Percentiles rank a stretch among this genome's conserved stretches.
phyloP scores from a whole-genome alignment of 2,888 invertebrate genomes.

The Drosophila paucipuncta region DNA sequence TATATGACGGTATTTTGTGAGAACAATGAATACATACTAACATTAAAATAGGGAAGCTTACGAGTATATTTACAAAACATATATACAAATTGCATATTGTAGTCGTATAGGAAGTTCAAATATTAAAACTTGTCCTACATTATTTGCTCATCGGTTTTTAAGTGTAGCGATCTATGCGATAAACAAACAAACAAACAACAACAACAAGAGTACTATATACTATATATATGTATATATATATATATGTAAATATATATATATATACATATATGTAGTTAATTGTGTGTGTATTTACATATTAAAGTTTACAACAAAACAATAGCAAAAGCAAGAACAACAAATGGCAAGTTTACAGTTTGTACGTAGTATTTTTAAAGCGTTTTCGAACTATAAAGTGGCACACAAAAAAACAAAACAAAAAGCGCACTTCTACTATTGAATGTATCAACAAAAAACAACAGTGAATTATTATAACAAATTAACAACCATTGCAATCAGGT shows the following conservation, averaged over 20 bases:
- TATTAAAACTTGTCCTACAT: conserved; percentile 53
- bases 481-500: conserved; percentile 77
- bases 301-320: conserved; percentile 68
- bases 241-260: neutral
- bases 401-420: conserved; percentile 4
- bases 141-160: conserved; percentile 70
- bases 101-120: conserved; percentile 29
- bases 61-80: conserved; percentile 36
- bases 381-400: conserved; percentile 54
- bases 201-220: conserved; percentile 24
- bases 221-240: conserved; percentile 3
- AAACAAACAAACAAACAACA: conserved; percentile 22
- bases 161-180: conserved; percentile 44
- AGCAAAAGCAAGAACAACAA: conserved; percentile 17
- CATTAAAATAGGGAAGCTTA: conserved; percentile 36
- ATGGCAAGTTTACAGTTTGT: conserved; percentile 34
- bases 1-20: conserved; percentile 20
- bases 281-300: conserved; percentile 81
- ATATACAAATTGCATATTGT: conserved; percentile 16
- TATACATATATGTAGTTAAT: conserved; percentile 49
- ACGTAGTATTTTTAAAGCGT: conserved; percentile 69
- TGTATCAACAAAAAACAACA: conserved; percentile 31
- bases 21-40: conserved; percentile 25
- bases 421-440: conserved; percentile 6
- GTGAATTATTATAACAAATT: conserved; percentile 49